A percentile compares a stretch with the other conserved stretches of the same genome.
These are phyloP conservation scores for Syrista parreyssii DNA, from an alignment of 2,888 invertebrate species.

Conservation along the genomic window DNA sequence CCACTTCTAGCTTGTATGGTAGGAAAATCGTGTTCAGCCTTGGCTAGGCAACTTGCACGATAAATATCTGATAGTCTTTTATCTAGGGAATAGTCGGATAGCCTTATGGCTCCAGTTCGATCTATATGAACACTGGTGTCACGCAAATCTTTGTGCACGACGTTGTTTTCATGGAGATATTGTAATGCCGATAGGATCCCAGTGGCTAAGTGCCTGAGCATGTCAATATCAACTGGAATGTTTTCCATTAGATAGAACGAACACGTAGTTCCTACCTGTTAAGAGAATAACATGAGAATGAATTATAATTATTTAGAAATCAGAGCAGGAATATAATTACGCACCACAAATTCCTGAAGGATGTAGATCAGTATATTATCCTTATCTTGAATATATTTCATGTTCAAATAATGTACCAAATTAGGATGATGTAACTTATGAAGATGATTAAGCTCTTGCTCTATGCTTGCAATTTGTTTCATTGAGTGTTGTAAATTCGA, in stretches of 20 bases:
- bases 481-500: conserved; percentile 61
- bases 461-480: conserved; percentile 75
- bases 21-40: conserved; percentile 58
- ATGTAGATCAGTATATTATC: conserved; percentile 75
- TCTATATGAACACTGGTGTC: conserved; percentile 81
- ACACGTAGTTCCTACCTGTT: conserved; percentile 62
- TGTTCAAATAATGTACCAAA: conserved; percentile 80
- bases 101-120: conserved; percentile 70
- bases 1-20: conserved; percentile 66
- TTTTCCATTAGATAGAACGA: conserved; percentile 69
- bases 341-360: conserved; percentile 75
- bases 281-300: background rate
- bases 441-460: conserved; percentile 82
- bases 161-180: conserved; percentile 83
- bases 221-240: conserved; percentile 68
- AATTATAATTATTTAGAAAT: conserved; percentile 12
- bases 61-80: conserved; percentile 73
- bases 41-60: conserved; percentile 53
- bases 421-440: conserved; percentile 78
- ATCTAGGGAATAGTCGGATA: conserved; percentile 80
- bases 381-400: conserved; percentile 73
- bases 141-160: conserved; percentile 85
- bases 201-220: conserved; percentile 75
- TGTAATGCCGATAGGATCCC: conserved; percentile 81
- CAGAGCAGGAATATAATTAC: background rate